Evolutionary conservation across 2,113 vertebrate genomes (phyloP), one percentile per base, ranked within the genome.

Genomic region (Bubo bubo): DNA sequence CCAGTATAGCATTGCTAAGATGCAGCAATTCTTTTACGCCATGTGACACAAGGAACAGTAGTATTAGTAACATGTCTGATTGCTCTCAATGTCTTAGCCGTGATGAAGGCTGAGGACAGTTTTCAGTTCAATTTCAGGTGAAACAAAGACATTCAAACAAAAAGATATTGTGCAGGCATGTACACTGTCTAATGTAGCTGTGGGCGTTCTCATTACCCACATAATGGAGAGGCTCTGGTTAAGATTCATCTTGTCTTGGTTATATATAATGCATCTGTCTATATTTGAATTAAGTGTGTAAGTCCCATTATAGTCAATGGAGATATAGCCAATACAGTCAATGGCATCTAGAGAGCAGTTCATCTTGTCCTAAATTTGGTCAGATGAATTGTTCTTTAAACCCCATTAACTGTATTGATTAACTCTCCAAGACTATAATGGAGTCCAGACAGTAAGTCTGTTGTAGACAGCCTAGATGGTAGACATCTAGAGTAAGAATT

Each of bases 371-470:
- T 87, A 75, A 91, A 79, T 94, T 87, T 91, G 73, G 56, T 81
- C 47, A 74, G 80, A 75, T 86, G 47, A 95, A 81, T 82, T 93
- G 68, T 87, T 94, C 89, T 93, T 91, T 96, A 89, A 96, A 94
- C 64, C 87, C 45, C 43, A 91, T 89, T 97, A 93, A 84, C 37
- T 52, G 13, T 67, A 96, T 81, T 95, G 93, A 95, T 96, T 94
- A 87, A 14, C 55, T 91, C 32, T 75, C 21, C 49, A 75, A 71
- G 68, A 63, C 59, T 79, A 30, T 71, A 87, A 72, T 24, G 70
- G 59, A 91, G 73, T 81, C 59, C n/a, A 81, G 76, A 75, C 28
- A 84, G 41, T 58, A 77, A 70, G 73, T 60, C 39, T 94, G 64
- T 28, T 84, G 68, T 71, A 81, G 64, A 63, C 12, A 66, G 34